Evolutionary conservation across 2,888 invertebrate genomes (phyloP).

Genomic region (Eilema sororculum): DNA sequence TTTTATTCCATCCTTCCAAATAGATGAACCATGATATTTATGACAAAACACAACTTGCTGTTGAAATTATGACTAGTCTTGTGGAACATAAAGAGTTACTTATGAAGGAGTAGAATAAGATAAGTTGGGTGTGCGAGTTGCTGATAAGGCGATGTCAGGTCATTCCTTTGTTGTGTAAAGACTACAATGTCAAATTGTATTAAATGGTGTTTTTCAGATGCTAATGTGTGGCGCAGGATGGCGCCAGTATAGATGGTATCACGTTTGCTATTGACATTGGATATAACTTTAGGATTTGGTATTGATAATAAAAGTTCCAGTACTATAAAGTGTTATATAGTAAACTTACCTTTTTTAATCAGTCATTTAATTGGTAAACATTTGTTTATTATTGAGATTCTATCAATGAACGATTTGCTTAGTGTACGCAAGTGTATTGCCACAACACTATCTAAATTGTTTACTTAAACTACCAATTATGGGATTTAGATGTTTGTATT

Average conservation of each 20-base stretch:
- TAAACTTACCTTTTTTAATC: background rate
- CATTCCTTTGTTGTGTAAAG: slow-evolving; percentile 75
- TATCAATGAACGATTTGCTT: background rate
- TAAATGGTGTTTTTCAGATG: slow-evolving; percentile 72
- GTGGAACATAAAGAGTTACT: slow-evolving; percentile 49
- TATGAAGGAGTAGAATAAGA: slow-evolving; percentile 49
- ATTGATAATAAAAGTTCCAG: background rate
- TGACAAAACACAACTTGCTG: slow-evolving; percentile 48
- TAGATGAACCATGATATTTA: slow-evolving; percentile 54
- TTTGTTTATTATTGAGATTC: background rate
- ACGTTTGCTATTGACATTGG: slow-evolving; percentile 30
- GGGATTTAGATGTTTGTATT: background rate
- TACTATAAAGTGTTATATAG: too few species aligned
- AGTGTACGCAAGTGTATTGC: background rate
- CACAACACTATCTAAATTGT: background rate
- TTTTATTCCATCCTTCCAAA: slow-evolving; percentile 43
- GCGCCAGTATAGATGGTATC: slow-evolving; percentile 75
- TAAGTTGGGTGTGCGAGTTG: slow-evolving; percentile 54
- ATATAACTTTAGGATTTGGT: slow-evolving; percentile 39
- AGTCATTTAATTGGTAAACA: background rate
- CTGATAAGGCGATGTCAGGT: slow-evolving; percentile 78
- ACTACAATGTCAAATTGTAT: slow-evolving; percentile 78
- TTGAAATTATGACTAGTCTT: slow-evolving; percentile 28
- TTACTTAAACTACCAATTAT: background rate
- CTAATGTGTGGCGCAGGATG: slow-evolving; percentile 70